Evolutionary conservation across 30 jellyfish, hydroid and myxozoan genomes (phyloP).

Genomic region (Rhopilema esculentum): DNA sequence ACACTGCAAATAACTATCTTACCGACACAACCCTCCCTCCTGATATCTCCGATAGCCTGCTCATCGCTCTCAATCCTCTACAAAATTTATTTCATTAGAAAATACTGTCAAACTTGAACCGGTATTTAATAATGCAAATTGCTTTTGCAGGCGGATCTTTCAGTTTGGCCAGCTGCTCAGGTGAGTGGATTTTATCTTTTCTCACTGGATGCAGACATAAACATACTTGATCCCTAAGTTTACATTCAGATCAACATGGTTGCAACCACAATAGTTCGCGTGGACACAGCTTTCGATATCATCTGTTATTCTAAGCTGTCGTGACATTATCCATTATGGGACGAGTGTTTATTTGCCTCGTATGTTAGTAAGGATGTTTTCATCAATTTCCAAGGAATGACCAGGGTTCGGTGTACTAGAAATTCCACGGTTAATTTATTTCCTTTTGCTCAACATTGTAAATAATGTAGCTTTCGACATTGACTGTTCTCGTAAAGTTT

Average conservation of each 20-base stretch:
- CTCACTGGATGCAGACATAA: not conserved
- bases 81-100: no score
- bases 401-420: not conserved
- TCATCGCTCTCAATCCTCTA: no score
- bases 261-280: not conserved
- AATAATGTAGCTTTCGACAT: no score
- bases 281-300: not conserved
- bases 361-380: not conserved
- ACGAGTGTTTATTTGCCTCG: not conserved
- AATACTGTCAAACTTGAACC: no score
- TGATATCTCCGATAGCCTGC: no score
- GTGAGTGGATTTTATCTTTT: constrained; percentile 8
- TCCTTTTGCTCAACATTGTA: no score
- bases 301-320: not conserved
- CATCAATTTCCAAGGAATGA: not conserved
- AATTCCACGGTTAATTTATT: no score
- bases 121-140: not conserved
- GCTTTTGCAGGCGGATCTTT: constrained; percentile 66
- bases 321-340: no score
- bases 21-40: no score
- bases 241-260: not conserved
- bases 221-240: not conserved
- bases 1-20: no score
- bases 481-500: no score
- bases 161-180: constrained; percentile 91